Percentiles rank a stretch among this genome's conserved stretches.
phyloP scores from a whole-genome alignment of 2,113 vertebrate genomes.

The Eubucco bourcierii region DNA sequence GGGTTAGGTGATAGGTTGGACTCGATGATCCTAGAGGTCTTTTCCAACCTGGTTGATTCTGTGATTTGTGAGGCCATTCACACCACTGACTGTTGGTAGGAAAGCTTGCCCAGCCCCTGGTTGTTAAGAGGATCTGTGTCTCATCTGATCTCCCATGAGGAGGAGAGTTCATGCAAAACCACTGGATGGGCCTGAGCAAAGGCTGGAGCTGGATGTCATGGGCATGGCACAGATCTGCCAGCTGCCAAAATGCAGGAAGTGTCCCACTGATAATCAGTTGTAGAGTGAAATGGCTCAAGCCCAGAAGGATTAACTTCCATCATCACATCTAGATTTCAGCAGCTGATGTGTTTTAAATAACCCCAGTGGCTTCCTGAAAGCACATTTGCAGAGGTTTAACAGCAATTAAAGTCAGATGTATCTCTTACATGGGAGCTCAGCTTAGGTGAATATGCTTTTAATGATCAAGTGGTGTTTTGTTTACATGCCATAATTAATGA shows the following conservation, averaged over 20 bases:
- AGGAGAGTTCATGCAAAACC: not conserved
- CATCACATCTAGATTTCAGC: not conserved
- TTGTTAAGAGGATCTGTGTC: not conserved
- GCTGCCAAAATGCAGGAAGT: not conserved
- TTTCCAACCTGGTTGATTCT: too few relatives aligned
- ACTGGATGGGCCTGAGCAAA: not conserved
- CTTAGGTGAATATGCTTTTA: slow-evolving; percentile 45
- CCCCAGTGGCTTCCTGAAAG: not conserved
- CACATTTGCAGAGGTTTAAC: slow-evolving; percentile 15
- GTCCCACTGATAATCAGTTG: not conserved
- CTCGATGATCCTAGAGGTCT: too few relatives aligned
- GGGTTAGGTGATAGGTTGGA: too few relatives aligned
- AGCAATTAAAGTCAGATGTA: slow-evolving; percentile 59
- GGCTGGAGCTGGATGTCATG: not conserved
- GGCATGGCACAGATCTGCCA: not conserved
- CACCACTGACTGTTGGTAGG: accelerated
- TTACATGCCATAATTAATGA: slow-evolving; percentile 48
- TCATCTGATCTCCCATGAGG: not conserved
- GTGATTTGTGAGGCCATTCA: not conserved
- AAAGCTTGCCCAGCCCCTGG: not conserved
- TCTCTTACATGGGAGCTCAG: slow-evolving; percentile 13
- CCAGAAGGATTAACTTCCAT: not conserved
- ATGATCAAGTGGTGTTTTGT: slow-evolving; percentile 56
- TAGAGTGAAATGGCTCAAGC: not conserved
- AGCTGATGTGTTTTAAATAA: slow-evolving; percentile 31